Evolutionary conservation across 2,797 vertebrate species (phyloP), one percentile per base, ranked within the genome.

Genomic region (Tamandua tetradactyla): DNA sequence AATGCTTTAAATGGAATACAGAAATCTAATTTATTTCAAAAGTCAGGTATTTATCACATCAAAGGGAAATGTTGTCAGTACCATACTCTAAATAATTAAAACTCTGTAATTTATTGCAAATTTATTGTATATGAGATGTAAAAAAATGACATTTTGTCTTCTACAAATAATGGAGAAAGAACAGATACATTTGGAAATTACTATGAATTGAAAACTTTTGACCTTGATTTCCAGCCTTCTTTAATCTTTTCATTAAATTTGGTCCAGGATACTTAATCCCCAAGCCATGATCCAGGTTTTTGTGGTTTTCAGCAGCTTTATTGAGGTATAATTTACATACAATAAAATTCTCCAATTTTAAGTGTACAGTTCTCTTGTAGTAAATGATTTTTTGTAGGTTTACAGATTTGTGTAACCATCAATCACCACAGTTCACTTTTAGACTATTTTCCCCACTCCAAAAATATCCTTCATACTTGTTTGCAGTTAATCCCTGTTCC

Each of bases 11-110:
- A 42, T 78, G 15, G 76, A 32, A 37, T 6, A 66, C 0, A 87
- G 7, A 89, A 92, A 88, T 5, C 2, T 52, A 83, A 88, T 88
- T 42, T 93, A 83, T 42, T 92, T 91, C 40, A 27, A 75, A 82
- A 93, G 22, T 59, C 30, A 44, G 5, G 42, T 82, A 81, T 23
- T 81, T 27, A 59, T 82, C 37, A 72, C 13, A 47, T 66, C 30
- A 27, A 66, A 80, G 3, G 22, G 44, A 86, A 84, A 57, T 40
- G 80, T 17, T 49, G 14, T 42, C 14, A 68, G 18, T 35, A 71
- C 7, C 75, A 61, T 92, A 91, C 71, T 92, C 42, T 79, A 71
- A 84, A 81, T 61, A 91, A 91, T 89, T 72, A 76, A 95, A 69
- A 62, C 18, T 75, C 72, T 14, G 40, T 80, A 52, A 49, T 91